Evolutionary conservation across 2,888 invertebrate genomes (phyloP).

Genomic region (Drosophila trichaetosa): DNA sequence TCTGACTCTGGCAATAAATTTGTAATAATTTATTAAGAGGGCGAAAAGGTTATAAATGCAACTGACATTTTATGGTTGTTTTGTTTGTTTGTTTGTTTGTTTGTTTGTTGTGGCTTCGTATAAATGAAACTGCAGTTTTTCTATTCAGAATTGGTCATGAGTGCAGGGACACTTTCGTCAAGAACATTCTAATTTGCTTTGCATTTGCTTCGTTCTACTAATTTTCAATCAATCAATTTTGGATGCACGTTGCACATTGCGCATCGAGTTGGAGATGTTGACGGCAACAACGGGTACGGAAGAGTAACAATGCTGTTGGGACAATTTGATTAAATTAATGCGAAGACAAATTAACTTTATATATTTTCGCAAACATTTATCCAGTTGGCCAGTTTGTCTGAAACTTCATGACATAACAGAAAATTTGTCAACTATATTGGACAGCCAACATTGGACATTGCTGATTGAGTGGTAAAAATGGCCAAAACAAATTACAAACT

Average conservation of each 20-base stretch:
- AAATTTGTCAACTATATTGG: constrained; percentile 20
- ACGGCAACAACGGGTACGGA: neutral
- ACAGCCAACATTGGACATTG: constrained; percentile 1
- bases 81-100: neutral
- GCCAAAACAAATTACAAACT: constrained; percentile 39
- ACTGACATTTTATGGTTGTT: neutral
- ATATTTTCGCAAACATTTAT: constrained; percentile 46
- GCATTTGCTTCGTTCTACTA: constrained; percentile 14
- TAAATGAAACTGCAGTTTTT: neutral
- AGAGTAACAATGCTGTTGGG: neutral
- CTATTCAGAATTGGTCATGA: neutral
- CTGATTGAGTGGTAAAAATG: constrained; percentile 53
- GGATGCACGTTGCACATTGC: constrained; percentile 4
- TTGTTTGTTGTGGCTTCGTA: too few relatives aligned
- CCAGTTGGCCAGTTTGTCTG: constrained; percentile 19
- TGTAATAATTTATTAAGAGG: neutral
- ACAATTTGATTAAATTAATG: constrained; percentile 59
- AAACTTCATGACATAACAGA: constrained; percentile 23
- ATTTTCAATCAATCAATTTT: constrained; percentile 34
- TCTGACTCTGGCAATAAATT: neutral
- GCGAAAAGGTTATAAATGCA: neutral
- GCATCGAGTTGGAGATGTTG: neutral
- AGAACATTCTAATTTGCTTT: neutral
- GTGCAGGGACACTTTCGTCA: neutral
- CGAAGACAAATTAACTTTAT: constrained; percentile 45